These are phyloP conservation scores for Tyto alba DNA, from an alignment of 2,113 vertebrate species.

Conservation along the genomic window DNA sequence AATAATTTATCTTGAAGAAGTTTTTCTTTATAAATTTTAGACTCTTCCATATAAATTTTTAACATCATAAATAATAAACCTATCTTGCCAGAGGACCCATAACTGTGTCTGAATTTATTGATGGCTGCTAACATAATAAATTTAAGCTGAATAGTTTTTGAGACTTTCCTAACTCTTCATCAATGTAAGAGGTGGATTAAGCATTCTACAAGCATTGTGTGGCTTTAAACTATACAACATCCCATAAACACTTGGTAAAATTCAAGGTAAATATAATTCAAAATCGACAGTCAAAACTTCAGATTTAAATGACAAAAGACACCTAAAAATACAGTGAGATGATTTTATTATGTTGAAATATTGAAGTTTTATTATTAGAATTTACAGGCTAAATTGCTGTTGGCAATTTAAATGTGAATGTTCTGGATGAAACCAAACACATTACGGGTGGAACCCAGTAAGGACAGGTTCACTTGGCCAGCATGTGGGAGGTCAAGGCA, in stretches of 20 bases:
- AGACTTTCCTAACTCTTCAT: background rate
- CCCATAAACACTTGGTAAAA: background rate
- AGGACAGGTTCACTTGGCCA: background rate
- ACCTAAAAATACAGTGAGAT: background rate
- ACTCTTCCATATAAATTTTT: background rate
- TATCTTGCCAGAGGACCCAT: background rate
- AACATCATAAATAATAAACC: background rate
- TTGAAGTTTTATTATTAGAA: background rate
- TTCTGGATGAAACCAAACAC: background rate
- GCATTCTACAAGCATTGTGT: background rate
- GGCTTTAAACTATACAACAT: background rate
- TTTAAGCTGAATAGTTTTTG: background rate
- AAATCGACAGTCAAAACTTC: background rate
- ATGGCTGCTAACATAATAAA: background rate
- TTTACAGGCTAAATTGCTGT: background rate
- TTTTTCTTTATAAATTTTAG: background rate
- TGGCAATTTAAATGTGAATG: background rate
- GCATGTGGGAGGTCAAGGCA: background rate
- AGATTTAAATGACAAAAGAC: background rate
- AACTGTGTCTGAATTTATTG: background rate
- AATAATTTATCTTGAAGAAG: background rate
- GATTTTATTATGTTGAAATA: background rate
- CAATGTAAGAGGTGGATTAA: background rate
- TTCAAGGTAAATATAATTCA: background rate
- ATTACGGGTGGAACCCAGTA: background rate